These are phyloP conservation scores for Hecatera dysodea DNA, from an alignment of 2,888 invertebrate species.

Conservation along the genomic window DNA sequence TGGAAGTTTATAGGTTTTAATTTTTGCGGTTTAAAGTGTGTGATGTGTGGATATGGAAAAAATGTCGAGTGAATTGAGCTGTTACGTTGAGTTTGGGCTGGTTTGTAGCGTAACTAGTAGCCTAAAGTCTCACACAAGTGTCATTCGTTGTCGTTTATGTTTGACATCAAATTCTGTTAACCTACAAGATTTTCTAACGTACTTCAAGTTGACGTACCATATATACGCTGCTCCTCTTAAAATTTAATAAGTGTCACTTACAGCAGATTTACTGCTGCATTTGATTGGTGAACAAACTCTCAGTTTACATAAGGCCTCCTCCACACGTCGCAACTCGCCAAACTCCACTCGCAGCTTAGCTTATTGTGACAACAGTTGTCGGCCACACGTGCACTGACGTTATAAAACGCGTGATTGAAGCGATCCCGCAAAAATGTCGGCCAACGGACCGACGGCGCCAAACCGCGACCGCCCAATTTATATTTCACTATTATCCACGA, in stretches of 20 bases:
- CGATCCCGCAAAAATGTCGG: slow-evolving; percentile 84
- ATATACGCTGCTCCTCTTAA: slow-evolving; percentile 25
- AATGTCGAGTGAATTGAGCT: slow-evolving; percentile 45
- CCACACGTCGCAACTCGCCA: slow-evolving; percentile 22
- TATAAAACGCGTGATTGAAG: slow-evolving; percentile 84
- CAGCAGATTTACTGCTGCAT: slow-evolving; percentile 34
- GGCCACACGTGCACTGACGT: slow-evolving; percentile 64
- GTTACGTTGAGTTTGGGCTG: slow-evolving; percentile 21
- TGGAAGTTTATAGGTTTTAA: slow-evolving; percentile 74
- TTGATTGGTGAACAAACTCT: slow-evolving; percentile 24
- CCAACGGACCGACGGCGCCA: slow-evolving; percentile 82
- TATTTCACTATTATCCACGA: slow-evolving; percentile 80
- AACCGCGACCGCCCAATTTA: slow-evolving; percentile 83
- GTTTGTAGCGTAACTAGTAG: neutral
- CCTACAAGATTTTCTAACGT: neutral
- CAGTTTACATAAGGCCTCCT: slow-evolving; percentile 19
- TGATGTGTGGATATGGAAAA: slow-evolving; percentile 44
- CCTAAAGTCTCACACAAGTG: neutral
- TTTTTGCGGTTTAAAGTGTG: slow-evolving; percentile 64
- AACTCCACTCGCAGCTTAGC: slow-evolving; percentile 25
- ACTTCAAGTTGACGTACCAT: slow-evolving; percentile 4
- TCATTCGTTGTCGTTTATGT: neutral
- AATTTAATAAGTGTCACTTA: slow-evolving; percentile 28
- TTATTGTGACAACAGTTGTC: slow-evolving; percentile 49
- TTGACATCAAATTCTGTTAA: neutral